These are phyloP conservation scores for Ecdyonurus torrentis DNA, from an alignment of 2,888 invertebrate species.

Conservation along the genomic window DNA sequence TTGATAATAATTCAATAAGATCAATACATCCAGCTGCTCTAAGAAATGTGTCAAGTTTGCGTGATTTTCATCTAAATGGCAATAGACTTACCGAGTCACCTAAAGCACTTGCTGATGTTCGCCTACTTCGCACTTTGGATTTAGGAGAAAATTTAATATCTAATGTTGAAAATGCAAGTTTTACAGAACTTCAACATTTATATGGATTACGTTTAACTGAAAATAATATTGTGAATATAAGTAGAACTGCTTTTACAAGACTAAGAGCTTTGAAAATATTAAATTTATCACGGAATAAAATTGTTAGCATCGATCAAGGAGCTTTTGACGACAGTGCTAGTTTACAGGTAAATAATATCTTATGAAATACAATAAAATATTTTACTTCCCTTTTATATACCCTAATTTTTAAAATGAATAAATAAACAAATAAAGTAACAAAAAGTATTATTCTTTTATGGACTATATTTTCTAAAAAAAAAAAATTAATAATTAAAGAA, in stretches of 20 bases:
- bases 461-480: not conserved
- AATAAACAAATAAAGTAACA: too few relatives aligned
- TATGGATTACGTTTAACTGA: conserved; percentile 67
- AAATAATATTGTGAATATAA: conserved; percentile 65
- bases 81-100: conserved; percentile 63
- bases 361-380: too few relatives aligned
- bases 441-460: too few relatives aligned
- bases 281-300: conserved; percentile 68
- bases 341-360: not conserved
- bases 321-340: conserved; percentile 61
- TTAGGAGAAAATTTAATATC: conserved; percentile 73
- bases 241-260: conserved; percentile 61
- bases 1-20: conserved; percentile 64
- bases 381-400: too few relatives aligned
- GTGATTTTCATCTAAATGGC: conserved; percentile 67
- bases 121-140: conserved; percentile 61
- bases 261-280: conserved; percentile 63
- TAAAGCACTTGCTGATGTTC: conserved; percentile 49
- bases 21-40: conserved; percentile 57
- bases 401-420: too few relatives aligned
- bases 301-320: conserved; percentile 58
- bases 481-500: too few relatives aligned
- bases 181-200: conserved; percentile 61
- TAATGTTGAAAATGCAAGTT: conserved; percentile 59
- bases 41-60: conserved; percentile 59